These are phyloP conservation scores for Eurytoma californica DNA, from an alignment of 2,888 invertebrate genomes.

Conservation along the genomic window DNA sequence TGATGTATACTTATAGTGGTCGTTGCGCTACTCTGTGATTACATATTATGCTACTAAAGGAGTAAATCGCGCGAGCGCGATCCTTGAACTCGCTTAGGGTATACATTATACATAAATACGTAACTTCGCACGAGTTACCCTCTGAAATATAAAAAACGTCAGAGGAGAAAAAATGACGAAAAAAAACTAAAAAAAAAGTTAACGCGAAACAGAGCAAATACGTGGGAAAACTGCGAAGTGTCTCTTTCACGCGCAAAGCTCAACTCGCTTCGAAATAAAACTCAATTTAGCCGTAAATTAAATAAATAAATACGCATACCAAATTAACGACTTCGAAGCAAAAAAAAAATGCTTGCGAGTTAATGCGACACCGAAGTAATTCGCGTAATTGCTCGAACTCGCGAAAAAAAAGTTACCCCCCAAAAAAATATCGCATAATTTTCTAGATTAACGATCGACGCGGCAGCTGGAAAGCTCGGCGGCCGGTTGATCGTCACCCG, in stretches of 20 bases:
- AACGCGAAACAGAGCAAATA: background rate
- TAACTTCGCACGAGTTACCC: constrained; percentile 17
- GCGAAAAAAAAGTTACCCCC: too few species aligned
- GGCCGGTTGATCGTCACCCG: too few species aligned
- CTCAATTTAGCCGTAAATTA: constrained; percentile 12
- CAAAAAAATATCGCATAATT: too few species aligned
- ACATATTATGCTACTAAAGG: constrained; percentile 51
- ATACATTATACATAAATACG: constrained; percentile 21
- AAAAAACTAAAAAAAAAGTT: background rate
- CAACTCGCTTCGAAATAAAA: background rate
- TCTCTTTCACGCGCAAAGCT: background rate
- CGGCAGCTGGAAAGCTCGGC: too few species aligned
- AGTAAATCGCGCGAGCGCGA: constrained; percentile 55
- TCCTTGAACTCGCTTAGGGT: constrained; percentile 50
- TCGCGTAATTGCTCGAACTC: too few species aligned
- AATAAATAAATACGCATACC: background rate
- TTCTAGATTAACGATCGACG: too few species aligned
- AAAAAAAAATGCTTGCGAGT: background rate
- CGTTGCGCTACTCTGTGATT: constrained; percentile 67
- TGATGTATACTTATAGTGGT: constrained; percentile 56
- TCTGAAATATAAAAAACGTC: background rate
- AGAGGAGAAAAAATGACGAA: constrained; percentile 2
- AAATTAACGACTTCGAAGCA: background rate
- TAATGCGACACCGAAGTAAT: too few species aligned
- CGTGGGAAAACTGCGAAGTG: too few species aligned